Conservation (phyloP, 2,113 vertebrate species). For the Lasiurus borealis region DNA sequence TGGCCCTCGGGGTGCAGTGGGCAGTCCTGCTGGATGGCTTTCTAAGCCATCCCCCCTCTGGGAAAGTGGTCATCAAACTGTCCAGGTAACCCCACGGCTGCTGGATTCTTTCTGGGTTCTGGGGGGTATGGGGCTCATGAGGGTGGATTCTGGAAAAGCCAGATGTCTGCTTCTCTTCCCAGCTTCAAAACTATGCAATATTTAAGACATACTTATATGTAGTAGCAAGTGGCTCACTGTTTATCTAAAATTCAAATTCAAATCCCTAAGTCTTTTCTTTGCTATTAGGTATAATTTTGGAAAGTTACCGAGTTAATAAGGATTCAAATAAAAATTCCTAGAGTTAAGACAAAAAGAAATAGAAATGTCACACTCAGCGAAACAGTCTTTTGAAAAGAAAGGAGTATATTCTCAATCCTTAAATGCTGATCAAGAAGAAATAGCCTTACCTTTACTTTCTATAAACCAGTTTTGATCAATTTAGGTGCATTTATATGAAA, state of each 20-base stretch:
- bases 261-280: not conserved
- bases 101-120: not conserved
- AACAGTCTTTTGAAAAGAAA: constrained; percentile 6
- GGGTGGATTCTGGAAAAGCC: constrained; percentile 10
- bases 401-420: too few species aligned
- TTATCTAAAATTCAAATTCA: not conserved
- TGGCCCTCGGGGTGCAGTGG: constrained; percentile 91
- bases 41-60: not conserved
- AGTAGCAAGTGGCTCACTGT: not conserved
- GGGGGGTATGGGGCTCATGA: not conserved
- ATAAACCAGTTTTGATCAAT: not conserved
- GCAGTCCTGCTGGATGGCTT: constrained; percentile 87
- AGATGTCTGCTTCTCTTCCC: not conserved
- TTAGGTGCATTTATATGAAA: not conserved
- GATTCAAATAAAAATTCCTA: not conserved
- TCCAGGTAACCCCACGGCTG: constrained; percentile 86
- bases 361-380: not conserved
- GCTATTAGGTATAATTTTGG: not conserved
- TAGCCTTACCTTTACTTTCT: not conserved
- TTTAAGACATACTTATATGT: not conserved
- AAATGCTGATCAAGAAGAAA: not conserved
- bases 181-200: not conserved
- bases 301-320: not conserved
- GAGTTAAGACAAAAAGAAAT: not conserved
- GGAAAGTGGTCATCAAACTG: constrained; percentile 28